phyloP scores from a whole-genome alignment of 1,140 invertebrate genomes.

The Drosophila azteca region DNA sequence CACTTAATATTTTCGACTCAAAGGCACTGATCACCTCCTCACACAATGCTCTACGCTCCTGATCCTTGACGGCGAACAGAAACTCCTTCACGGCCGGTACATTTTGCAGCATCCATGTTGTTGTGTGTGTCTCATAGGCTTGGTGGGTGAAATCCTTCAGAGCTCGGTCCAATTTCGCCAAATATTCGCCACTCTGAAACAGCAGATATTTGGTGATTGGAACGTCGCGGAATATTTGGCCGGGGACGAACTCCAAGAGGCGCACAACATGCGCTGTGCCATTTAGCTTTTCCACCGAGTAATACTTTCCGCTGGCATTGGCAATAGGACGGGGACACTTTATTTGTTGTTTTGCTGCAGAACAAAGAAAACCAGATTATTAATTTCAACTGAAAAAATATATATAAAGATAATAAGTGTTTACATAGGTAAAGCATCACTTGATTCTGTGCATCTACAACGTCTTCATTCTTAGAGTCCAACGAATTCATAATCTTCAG shows the following conservation, averaged over 20 bases:
- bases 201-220: slow-evolving; percentile 86
- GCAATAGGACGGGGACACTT: slow-evolving; percentile 88
- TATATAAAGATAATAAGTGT: slow-evolving; percentile 30
- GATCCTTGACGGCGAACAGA: slow-evolving; percentile 87
- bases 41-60: slow-evolving; percentile 85
- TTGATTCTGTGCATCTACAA: slow-evolving; percentile 89
- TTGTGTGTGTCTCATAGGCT: slow-evolving; percentile 87
- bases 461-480: slow-evolving; percentile 88
- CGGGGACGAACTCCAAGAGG: slow-evolving; percentile 89
- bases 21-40: slow-evolving; percentile 88
- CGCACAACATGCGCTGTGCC: slow-evolving; percentile 87
- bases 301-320: slow-evolving; percentile 87
- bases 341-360: slow-evolving; percentile 85
- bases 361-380: slow-evolving; percentile 8
- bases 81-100: slow-evolving; percentile 89
- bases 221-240: slow-evolving; percentile 87
- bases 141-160: slow-evolving; percentile 89
- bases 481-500: slow-evolving; percentile 92
- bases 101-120: slow-evolving; percentile 89
- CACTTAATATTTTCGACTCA: slow-evolving; percentile 86
- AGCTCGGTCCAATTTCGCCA: slow-evolving; percentile 87
- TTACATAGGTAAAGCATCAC: slow-evolving; percentile 88
- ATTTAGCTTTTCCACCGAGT: slow-evolving; percentile 85
- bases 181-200: slow-evolving; percentile 88
- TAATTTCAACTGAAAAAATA: background rate